Evolutionary conservation across 2,113 vertebrate genomes (phyloP).

Genomic region (Bombycilla garrulus): DNA sequence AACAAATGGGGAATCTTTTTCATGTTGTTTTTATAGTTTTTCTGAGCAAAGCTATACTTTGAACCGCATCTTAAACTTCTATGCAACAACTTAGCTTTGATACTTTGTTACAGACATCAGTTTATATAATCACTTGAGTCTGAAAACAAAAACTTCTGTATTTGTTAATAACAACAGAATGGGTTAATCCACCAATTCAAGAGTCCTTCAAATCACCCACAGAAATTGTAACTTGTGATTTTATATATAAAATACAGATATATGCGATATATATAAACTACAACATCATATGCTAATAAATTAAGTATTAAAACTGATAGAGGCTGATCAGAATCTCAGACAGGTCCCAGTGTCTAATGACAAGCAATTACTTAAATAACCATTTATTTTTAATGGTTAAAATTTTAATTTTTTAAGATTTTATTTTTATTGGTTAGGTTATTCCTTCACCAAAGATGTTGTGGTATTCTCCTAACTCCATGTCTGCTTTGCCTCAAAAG

Average conservation of each 20-base stretch:
- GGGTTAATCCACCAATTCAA: neutral
- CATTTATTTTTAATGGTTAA: neutral
- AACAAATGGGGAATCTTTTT: rapidly evolving
- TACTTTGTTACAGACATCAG: neutral
- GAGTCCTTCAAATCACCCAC: neutral
- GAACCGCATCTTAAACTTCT: neutral
- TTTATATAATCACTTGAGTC: neutral
- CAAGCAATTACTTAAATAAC: neutral
- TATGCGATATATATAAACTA: neutral
- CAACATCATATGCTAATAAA: neutral
- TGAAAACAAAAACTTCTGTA: neutral
- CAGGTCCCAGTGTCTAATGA: neutral
- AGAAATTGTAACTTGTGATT: neutral
- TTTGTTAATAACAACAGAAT: neutral
- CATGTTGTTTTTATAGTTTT: neutral
- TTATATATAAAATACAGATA: neutral
- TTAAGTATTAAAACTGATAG: neutral
- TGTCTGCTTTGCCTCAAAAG: neutral
- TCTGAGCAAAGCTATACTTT: neutral
- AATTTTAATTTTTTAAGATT: too few relatives aligned
- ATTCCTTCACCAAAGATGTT: neutral
- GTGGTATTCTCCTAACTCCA: neutral
- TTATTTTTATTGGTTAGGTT: too few relatives aligned
- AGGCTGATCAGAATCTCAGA: neutral
- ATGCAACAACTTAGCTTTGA: neutral